Conservation (phyloP, 2,888 invertebrate genomes). For the Apamea crenata region DNA sequence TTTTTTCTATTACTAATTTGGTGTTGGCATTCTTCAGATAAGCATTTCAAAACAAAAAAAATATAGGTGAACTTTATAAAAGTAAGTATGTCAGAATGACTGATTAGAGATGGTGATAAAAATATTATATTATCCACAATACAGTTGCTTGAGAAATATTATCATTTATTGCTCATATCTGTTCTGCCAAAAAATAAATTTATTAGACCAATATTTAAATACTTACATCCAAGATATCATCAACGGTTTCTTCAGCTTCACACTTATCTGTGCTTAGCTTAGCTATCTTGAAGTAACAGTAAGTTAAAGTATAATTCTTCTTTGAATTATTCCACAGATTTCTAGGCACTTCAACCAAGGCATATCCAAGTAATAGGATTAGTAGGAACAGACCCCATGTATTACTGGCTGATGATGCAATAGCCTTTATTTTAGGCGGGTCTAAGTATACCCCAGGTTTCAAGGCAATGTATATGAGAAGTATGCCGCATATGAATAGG, state of each 20-base stretch:
- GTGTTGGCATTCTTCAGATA: background rate
- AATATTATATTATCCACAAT: conserved; percentile 1
- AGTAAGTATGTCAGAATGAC: conserved; percentile 21
- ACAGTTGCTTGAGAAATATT: conserved; percentile 5
- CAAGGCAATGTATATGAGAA: conserved; percentile 98
- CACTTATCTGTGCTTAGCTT: conserved; percentile 98
- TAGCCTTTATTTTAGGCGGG: conserved; percentile 98
- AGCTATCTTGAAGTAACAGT: conserved; percentile 98
- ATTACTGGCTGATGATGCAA: conserved; percentile 99
- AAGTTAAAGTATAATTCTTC: conserved; percentile 95
- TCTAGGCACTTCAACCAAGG: conserved; percentile 98
- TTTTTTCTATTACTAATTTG: background rate
- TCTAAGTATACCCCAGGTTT: conserved; percentile 97
- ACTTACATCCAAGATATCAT: conserved; percentile 97
- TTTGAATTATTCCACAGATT: conserved; percentile 97
- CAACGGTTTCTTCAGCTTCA: conserved; percentile 99
- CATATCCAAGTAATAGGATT: conserved; percentile 97
- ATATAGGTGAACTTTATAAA: conserved; percentile 8
- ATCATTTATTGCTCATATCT: conserved; percentile 14
- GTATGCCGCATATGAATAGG: conserved; percentile 97
- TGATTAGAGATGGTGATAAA: conserved; percentile 31
- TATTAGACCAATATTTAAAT: background rate
- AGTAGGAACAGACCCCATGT: conserved; percentile 99
- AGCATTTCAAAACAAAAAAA: background rate
- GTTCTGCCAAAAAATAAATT: background rate